phyloP scores from a whole-genome alignment of 2,888 invertebrate genomes.

The Ryuthela nishihirai region DNA sequence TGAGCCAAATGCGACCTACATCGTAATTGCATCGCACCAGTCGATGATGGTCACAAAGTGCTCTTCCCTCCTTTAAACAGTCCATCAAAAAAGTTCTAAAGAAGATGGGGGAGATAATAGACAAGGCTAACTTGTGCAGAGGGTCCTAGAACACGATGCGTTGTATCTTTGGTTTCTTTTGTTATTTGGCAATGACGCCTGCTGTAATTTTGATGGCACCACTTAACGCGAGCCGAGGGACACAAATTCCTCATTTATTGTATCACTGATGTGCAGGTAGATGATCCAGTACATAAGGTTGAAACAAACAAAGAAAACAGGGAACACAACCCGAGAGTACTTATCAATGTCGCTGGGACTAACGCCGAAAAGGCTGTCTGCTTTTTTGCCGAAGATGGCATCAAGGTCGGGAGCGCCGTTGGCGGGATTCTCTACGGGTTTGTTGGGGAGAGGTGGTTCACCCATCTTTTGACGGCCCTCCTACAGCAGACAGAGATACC shows the following conservation, averaged over 20 bases:
- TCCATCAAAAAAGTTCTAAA: too few species aligned
- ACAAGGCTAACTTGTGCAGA: constrained; percentile 36
- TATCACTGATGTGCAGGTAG: constrained; percentile 88
- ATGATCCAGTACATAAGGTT: constrained; percentile 99
- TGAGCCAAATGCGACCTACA: too few species aligned
- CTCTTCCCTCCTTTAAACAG: too few species aligned
- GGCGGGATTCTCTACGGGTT: constrained; percentile 39
- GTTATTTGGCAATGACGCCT: constrained; percentile 32
- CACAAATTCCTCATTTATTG: constrained; percentile 38
- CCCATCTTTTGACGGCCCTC: constrained; percentile 38
- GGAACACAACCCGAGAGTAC: constrained; percentile 96
- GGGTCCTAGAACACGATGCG: too few species aligned
- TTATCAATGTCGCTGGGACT: constrained; percentile 99
- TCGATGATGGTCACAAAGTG: too few species aligned
- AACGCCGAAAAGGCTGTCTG: constrained; percentile 83
- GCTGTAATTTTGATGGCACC: background rate
- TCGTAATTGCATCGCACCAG: too few species aligned
- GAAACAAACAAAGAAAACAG: constrained; percentile 97
- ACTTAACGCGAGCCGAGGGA: constrained; percentile 36
- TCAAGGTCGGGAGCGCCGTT: constrained; percentile 39
- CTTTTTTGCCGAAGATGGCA: constrained; percentile 62
- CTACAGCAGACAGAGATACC: constrained; percentile 37
- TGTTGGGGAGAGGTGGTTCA: constrained; percentile 38
- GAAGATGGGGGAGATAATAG: constrained; percentile 33
- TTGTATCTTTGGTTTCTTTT: constrained; percentile 23